A percentile compares a stretch with the other conserved stretches of the same genome.
Conservation (phyloP, 2,113 vertebrate species). For the Psophia crepitans region DNA sequence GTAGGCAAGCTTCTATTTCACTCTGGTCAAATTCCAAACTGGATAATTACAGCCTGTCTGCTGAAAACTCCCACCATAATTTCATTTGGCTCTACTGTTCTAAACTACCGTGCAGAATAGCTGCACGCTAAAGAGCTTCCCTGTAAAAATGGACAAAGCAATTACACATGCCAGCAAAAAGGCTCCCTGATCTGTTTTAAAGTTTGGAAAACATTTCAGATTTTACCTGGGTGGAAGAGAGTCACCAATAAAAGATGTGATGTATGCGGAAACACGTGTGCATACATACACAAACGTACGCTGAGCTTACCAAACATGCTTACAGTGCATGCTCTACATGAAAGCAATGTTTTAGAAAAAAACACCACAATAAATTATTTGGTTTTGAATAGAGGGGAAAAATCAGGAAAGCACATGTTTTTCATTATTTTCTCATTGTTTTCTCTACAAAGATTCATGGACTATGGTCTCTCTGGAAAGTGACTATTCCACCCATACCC, state of each 20-base stretch:
- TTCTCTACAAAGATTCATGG: background rate
- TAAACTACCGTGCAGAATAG: background rate
- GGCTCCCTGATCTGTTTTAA: background rate
- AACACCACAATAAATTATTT: background rate
- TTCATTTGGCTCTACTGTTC: constrained; percentile 20
- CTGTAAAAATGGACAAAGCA: background rate
- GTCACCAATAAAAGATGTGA: background rate
- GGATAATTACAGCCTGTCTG: constrained; percentile 60
- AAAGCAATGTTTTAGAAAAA: background rate
- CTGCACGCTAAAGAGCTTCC: background rate
- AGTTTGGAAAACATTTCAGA: background rate
- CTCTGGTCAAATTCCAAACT: constrained; percentile 60
- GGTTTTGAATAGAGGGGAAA: background rate
- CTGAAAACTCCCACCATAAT: constrained; percentile 50
- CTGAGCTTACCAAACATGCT: background rate
- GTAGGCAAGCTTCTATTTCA: constrained; percentile 60
- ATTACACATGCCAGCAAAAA: background rate
- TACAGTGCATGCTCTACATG: background rate
- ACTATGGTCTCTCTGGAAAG: background rate
- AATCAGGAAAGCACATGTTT: background rate
- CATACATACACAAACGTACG: background rate
- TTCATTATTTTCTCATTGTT: constrained; percentile 9
- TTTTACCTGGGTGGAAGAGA: background rate
- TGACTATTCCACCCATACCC: background rate
- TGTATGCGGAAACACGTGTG: background rate